Evolutionary conservation across 1,140 invertebrate genomes (phyloP), one percentile per base, ranked within the genome.

Genomic region (Dinothrombium tinctorium): DNA sequence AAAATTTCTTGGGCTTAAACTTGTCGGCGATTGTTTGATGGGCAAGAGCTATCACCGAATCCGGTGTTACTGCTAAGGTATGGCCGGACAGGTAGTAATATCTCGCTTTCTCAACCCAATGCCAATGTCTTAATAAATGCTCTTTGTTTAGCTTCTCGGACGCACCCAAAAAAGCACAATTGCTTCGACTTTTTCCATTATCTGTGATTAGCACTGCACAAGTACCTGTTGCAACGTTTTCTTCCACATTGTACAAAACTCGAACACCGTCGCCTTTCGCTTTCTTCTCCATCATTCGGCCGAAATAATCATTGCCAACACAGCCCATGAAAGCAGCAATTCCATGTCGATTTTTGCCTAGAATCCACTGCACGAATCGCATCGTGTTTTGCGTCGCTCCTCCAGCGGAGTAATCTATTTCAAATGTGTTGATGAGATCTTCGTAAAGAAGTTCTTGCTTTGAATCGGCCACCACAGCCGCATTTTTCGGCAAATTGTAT

Each of bases 351-450:
- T 46, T 46, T 50, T 72, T 72, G 26, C 72, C 66, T 20, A 92
- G 54, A 40, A 96, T 69, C 89, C 89, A 95, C 71, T 76, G 50
- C 8, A 55, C 53, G 38, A 54, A 50, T 51, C 89, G 65, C 46
- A 95, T 62, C 0, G 83, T 69, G 64, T 98, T 99, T 57, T 95
- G 86, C 14, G 81, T 79, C 31, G 90, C 81, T 45, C 92, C 92
- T 45, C 92, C 92, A 37, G 89, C 87, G 43, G 74, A 74, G 24
- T 69, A 62, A 24, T 72, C 59, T 1, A 82, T 76, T 23, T 74
- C 67, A 51, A 74, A 76, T 19, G 69, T 63, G 28, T 72, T 59
- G 8, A 69, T 62, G 31, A 90, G 59, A 51, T 89, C 82, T 43
- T 72, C 64, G 48, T 80, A 92, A 51, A 48, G 26, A 15, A 33